Evolutionary conservation across 2,888 invertebrate species (phyloP), one percentile per base, ranked within the genome.

Genomic region (Cremastinae sp.): DNA sequence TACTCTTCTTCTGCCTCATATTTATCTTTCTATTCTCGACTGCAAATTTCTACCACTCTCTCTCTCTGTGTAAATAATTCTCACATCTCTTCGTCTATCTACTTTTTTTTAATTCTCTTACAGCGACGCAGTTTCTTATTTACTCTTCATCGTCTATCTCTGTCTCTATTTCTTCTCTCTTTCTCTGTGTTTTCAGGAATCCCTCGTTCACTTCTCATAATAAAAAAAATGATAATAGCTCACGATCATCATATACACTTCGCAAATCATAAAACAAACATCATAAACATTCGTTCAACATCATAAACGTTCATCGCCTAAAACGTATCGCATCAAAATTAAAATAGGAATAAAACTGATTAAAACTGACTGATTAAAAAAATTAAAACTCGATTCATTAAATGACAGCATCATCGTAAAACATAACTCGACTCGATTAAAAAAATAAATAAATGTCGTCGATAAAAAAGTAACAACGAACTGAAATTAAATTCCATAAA

Each of bases 121-220:
- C 16, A 8, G 51, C 38, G 1, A 22, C 20, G 7, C n/a, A 28
- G 41, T 41, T 41, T 8, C 10, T 18, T 3, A 38, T 58, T 58
- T 20, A 41, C 38, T 41, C 14, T 20, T 70, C 53, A 54, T 36
- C 41, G 59, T 59, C 69, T 51, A 61, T 64, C 43, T 18, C 12
- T 53, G 20, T 64, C 56, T 36, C 12, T 54, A 34, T 47, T 9
- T 62, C 10, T 64, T 64, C 22, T 62, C 34, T 65, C n/a, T 53
- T 34, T 53, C 36, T 18, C 22, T 36, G 8, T 34, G 14, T 71
- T 58, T 47, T 38, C 74, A 58, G 53, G 64, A 65, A 51, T 34
- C 51, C 41, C 47, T 75, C 22, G 45, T 47, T 53, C 34, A 12
- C 49, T 16, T 7, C 20, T 12, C 16, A 18, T 43, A 16, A n/a